Evolutionary conservation across 2,113 vertebrate species (phyloP), one percentile per base, ranked within the genome.

Genomic region (Pteropus alecto): DNA sequence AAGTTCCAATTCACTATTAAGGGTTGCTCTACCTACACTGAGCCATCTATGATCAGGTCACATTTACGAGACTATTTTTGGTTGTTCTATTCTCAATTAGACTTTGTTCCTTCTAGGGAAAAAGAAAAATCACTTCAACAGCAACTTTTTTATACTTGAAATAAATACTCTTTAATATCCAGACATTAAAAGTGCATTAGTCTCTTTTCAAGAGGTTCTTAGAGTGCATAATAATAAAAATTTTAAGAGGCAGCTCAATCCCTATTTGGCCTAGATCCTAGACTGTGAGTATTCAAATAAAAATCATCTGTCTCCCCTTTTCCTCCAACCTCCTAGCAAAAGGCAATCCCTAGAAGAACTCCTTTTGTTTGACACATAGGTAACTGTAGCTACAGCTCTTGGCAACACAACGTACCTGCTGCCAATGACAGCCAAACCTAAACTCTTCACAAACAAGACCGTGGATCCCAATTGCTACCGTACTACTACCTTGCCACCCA

Each of bases 201-300:
- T 82, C 63, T 91, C 41, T 90, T 90, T 95, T 93, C 61, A 90
- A 15, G 73, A 14, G n/a, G 43, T 94, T 96, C 92, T 93, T 94
- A 78, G 84, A 97, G 82, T 86, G 65, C 77, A 70, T 82, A 76
- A 43, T 93, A 95, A 97, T 97, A 96, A 63, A 96, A 96, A 67
- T 93, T 95, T 98, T 83, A 97, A 97, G 90, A 98, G 87, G 79
- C 63, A 70, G 93, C 91, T 95, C 91, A 79, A 93, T 90, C 95
- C 87, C 84, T 51, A 30, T 83, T 87, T 95, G 94, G 58, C 86
- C 70, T 56, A 84, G 38, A 87, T 98, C 93, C 93, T 92, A 60
- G 68, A 94, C 79, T 63, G 85, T 94, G 89, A 58, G 83, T 86
- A 90, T 71, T 86, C 92, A 98, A 88, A 81, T 87, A 93, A 81